Evolutionary conservation across 1,140 invertebrate genomes (phyloP).

Genomic region (Hesperophylax magnus): DNA sequence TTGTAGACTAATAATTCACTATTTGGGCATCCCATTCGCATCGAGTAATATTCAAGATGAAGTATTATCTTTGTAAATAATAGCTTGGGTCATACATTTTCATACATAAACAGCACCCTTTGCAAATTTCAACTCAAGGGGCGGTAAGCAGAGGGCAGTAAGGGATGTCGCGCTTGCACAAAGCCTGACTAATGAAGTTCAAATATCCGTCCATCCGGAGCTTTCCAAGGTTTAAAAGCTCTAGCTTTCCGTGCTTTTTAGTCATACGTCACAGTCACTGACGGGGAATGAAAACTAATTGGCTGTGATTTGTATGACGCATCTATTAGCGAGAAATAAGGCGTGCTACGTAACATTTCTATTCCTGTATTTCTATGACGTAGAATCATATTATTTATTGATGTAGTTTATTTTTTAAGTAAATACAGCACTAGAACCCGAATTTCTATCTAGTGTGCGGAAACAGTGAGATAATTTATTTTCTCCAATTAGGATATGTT

Average conservation of each 20-base stretch:
- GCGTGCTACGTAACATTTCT: no score
- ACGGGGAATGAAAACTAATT: constrained; percentile 28
- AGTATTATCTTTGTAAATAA: no score
- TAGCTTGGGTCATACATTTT: background rate
- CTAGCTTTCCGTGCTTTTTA: constrained; percentile 19
- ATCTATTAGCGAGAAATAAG: background rate
- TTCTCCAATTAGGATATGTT: no score
- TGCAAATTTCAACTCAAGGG: background rate
- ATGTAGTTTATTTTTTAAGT: no score
- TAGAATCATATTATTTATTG: no score
- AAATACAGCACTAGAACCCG: no score
- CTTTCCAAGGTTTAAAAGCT: constrained; percentile 37
- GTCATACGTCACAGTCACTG: constrained; percentile 39
- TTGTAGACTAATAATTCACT: background rate
- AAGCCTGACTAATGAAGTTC: constrained; percentile 56
- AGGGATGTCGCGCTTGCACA: constrained; percentile 37
- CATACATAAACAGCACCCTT: background rate
- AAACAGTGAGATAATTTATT: no score
- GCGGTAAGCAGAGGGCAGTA: constrained; percentile 11
- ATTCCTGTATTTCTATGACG: no score
- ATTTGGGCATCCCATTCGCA: background rate
- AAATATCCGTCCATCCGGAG: constrained; percentile 52
- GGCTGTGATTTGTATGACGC: constrained; percentile 25
- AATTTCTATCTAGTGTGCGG: no score
- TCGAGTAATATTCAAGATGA: background rate